Evolutionary conservation across 2,888 invertebrate genomes (phyloP), one percentile per base, ranked within the genome.

Genomic region (Cheiracanthium punctorium): DNA sequence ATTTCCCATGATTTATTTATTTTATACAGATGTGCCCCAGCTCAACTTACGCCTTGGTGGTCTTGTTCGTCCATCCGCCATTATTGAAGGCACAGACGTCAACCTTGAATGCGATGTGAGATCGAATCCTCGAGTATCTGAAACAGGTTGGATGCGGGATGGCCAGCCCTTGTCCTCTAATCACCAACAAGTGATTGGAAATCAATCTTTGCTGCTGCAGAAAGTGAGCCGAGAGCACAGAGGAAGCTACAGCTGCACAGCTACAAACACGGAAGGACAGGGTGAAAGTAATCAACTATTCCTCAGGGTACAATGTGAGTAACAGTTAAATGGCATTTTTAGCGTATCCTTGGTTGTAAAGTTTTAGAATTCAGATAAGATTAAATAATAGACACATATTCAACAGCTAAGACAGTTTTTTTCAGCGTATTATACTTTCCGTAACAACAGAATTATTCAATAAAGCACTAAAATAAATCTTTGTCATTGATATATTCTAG

Each of bases 81-180:
- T 97, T 93, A 96, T 96, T 92, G 96, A 96, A 92, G 96, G 96
- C 76, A 96, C 96, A 91, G 96, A 96, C 93, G 96, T 96, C 87
- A 96, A 96, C 93, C 96, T 96, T 92, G 96, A 96, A 93, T 97
- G 96, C 93, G 96, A 96, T 93, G 96, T 96, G 90, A 94, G 95
- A 91, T 95, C 96, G 90, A 96, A 96, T 93, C 97, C 97, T 43
- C 94, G 95, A 88, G 96, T 95, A 93, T 94, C 95, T 91, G 95
- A 95, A 91, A 94, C 96, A 88, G 94, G 95, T 89, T 97, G 97
- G 96, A 93, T 80, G 24, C 80, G 87, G 52, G 88, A 88, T 96
- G 95, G 95, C 20, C 95, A 94, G 90, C 93, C 94, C 48, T 93
- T 97, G 72, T 94, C 94, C 89, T 96, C 96, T 92, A 97, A 96